Evolutionary conservation across 2,113 vertebrate species (phyloP).

Genomic region (Lynx canadensis): DNA sequence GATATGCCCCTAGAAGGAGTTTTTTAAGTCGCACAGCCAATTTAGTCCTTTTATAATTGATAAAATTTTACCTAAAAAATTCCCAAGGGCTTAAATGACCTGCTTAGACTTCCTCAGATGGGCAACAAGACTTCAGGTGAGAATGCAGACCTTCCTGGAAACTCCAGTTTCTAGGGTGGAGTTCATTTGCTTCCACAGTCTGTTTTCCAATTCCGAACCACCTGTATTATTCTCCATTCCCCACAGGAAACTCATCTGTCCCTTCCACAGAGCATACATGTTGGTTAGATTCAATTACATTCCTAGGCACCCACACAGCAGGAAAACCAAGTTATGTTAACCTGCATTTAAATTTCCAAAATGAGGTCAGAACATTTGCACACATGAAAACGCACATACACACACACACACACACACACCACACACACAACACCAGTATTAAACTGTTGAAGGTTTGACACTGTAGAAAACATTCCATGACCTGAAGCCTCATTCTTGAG

Average conservation of each 20-base stretch:
- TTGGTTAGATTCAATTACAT: not conserved
- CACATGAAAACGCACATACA: not conserved
- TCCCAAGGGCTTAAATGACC: not conserved
- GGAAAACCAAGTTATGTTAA: not conserved
- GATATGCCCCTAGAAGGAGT: not conserved
- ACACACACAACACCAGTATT: not conserved
- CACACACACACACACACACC: not conserved
- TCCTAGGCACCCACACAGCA: not conserved
- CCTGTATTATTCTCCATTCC: not conserved
- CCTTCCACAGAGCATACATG: not conserved
- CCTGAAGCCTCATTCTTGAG: not conserved
- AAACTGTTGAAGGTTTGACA: not conserved
- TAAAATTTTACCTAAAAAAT: not conserved
- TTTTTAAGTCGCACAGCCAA: not conserved
- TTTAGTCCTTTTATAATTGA: not conserved
- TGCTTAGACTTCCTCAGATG: not conserved
- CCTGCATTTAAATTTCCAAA: slow-evolving; percentile 27
- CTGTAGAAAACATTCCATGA: not conserved
- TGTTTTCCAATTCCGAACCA: not conserved
- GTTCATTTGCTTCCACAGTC: not conserved
- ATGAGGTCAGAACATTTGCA: not conserved
- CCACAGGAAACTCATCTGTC: not conserved
- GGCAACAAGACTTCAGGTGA: not conserved
- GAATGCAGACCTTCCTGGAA: not conserved
- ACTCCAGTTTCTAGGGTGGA: not conserved